phyloP scores from a whole-genome alignment of 1,140 invertebrate genomes.

The Aphaenogaster ashmeadi region DNA sequence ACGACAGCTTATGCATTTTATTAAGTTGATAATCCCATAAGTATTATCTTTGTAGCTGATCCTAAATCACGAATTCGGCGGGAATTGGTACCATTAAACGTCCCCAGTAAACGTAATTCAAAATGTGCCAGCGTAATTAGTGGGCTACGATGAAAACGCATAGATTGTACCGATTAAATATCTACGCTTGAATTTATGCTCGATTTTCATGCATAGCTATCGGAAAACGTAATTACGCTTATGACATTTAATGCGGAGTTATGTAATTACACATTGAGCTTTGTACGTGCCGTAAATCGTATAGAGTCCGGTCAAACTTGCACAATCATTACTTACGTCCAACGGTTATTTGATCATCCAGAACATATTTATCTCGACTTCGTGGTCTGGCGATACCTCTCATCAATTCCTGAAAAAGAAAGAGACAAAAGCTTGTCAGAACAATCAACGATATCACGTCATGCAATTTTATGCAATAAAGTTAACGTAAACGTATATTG shows the following conservation, averaged over 20 bases:
- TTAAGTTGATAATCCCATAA: constrained; percentile 28
- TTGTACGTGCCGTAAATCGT: constrained; percentile 25
- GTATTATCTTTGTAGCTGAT: constrained; percentile 45
- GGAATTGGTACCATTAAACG: constrained; percentile 50
- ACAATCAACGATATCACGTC: not conserved
- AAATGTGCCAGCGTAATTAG: constrained; percentile 61
- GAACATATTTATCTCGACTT: constrained; percentile 55
- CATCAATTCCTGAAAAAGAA: constrained; percentile 48
- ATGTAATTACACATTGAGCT: constrained; percentile 56
- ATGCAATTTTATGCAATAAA: constrained; percentile 22
- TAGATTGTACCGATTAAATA: constrained; percentile 62
- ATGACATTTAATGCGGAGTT: constrained; percentile 63
- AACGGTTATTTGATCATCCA: constrained; percentile 65
- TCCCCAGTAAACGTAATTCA: constrained; percentile 55
- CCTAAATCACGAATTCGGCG: constrained; percentile 48
- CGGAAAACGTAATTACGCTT: constrained; percentile 61
- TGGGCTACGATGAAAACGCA: constrained; percentile 52
- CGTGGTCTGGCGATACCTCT: not conserved
- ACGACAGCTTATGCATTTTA: constrained; percentile 12
- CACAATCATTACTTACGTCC: constrained; percentile 56
- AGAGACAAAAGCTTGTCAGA: not conserved
- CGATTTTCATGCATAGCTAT: constrained; percentile 64
- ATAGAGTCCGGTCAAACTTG: not conserved
- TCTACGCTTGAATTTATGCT: constrained; percentile 52
- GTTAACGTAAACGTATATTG: not conserved